Conservation (phyloP, 2,797 vertebrate genomes). For the Xenopus petersii region DNA sequence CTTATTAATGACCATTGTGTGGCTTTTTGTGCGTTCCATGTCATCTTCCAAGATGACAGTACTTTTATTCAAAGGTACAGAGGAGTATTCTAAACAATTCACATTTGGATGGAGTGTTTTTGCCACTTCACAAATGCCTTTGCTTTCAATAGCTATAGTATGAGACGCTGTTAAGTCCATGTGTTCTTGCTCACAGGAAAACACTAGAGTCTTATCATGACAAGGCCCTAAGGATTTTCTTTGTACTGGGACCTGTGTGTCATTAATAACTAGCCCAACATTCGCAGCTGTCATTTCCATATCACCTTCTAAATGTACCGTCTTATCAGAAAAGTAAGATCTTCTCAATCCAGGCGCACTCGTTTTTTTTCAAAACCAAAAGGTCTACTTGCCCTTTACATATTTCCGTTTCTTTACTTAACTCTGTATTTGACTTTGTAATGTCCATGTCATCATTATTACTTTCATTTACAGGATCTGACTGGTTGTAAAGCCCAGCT, state of each 20-base stretch:
- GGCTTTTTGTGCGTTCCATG: not conserved
- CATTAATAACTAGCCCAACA: not conserved
- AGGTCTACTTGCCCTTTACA: not conserved
- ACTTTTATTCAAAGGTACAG: not conserved
- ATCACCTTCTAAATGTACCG: not conserved
- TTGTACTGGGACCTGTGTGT: not conserved
- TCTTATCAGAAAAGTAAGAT: not conserved
- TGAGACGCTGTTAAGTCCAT: no score
- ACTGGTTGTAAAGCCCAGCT: not conserved
- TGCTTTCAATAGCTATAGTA: not conserved
- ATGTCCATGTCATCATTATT: constrained; percentile 52
- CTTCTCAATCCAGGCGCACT: not conserved
- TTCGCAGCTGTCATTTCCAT: not conserved
- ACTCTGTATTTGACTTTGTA: constrained; percentile 37
- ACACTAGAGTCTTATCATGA: not conserved
- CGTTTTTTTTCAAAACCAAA: not conserved
- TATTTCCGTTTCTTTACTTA: constrained; percentile 38
- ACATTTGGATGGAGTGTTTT: not conserved
- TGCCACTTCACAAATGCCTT: not conserved
- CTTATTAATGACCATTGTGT: not conserved
- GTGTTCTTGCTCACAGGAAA: no score
- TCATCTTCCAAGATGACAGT: not conserved
- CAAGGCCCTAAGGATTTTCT: not conserved
- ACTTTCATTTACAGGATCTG: not conserved
- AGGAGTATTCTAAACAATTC: not conserved